Base-by-base conservation (phyloP, 2,888 invertebrate genomes). In the Odontomyia ornata region DNA sequence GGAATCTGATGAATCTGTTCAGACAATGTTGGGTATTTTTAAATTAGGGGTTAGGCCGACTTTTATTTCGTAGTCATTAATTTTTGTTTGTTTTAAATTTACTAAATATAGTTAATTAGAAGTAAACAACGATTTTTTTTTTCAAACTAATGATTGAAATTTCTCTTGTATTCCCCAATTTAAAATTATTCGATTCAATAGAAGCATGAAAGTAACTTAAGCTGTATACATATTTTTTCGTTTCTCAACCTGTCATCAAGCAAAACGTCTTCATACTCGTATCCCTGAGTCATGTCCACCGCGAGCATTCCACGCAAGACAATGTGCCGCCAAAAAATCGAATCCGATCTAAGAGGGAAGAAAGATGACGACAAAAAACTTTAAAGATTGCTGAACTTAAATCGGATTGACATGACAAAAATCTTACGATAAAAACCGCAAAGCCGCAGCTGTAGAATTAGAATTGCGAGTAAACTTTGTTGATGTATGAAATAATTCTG, bases 391-490 rank as follows among this genome's bases (percentile, higher is more conserved):
- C 36, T 4, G 9, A 30, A n/a, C 30, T 30, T 9, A 60, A 21
- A 65, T 30, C 36, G 36, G 67, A 67, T 67, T 67, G 67, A 67
- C 67, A 67, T 21, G 60, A 60, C 30, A n/a, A 65, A 65, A 30
- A 30, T 43, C n/a, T 67, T 67, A 28, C 67, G 36, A 67, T 43
- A 27, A 21, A 67, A 67, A 67, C 67, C 67, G 43, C 67, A 67
- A 67, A 67, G 67, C 67, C 67, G 67, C 67, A 67, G 67, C n/a
- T 46, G 67, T 43, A 43, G 67, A 67, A n/a, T 13, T 67, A 15
- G 2, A 13, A 25, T 15, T n/a, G 64, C n/a, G 36, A 36, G 60
- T 11, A 21, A 60, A 25, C 25, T 60, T 23, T 60, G 60, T 60
- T 23, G 23, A 23, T 60, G 9, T 36, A 5, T 36, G 36, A 36